Evolutionary conservation across 2,797 vertebrate genomes (phyloP).

Genomic region (Leucoraja ocellata): DNA sequence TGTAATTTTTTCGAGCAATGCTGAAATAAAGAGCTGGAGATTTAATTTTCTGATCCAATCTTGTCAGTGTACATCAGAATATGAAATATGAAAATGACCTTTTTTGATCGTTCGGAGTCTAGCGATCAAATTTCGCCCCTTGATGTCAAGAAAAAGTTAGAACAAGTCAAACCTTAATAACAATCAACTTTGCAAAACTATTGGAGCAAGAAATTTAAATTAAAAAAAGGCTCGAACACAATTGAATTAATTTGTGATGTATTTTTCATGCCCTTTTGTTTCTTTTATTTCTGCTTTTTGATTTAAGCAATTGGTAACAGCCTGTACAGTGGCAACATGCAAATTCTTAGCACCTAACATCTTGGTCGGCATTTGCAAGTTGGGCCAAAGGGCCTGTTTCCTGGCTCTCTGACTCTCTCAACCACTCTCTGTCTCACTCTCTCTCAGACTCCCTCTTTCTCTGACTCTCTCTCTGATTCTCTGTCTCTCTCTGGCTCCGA

Average conservation of each 20-base stretch:
- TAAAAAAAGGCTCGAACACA: not conserved
- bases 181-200: slow-evolving; percentile 1
- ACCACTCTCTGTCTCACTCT: too few relatives aligned
- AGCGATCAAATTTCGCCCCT: not conserved
- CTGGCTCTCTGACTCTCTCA: too few relatives aligned
- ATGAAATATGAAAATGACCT: not conserved
- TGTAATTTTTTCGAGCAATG: not conserved
- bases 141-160: not conserved
- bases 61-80: not conserved
- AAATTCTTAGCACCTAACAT: not conserved
- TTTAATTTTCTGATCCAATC: not conserved
- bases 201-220: not conserved
- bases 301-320: not conserved
- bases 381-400: too few relatives aligned
- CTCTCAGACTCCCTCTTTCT: too few relatives aligned
- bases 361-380: too few relatives aligned
- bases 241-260: not conserved
- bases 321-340: not conserved
- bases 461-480: too few relatives aligned
- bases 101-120: not conserved
- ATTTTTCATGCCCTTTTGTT: not conserved
- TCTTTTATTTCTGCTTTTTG: not conserved
- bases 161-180: not conserved
- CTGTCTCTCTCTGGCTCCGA: too few relatives aligned
- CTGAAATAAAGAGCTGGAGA: not conserved